Evolutionary conservation across 2,888 invertebrate species (phyloP), one percentile per base, ranked within the genome.

Genomic region (Aelia acuminata): DNA sequence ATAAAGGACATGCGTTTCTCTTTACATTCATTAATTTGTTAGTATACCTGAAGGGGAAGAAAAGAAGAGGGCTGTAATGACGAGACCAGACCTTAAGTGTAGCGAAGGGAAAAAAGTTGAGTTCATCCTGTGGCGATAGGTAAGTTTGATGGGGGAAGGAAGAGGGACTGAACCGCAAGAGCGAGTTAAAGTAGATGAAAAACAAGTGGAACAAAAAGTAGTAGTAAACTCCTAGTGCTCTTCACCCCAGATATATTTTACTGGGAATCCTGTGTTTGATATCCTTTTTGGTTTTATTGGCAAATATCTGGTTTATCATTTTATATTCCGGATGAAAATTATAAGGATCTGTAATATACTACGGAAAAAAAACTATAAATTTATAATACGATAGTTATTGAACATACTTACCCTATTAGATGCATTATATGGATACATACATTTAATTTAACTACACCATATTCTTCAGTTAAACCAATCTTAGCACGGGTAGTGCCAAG

Each of bases 171-270:
- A 80, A 80, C 43, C 80, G 22, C 80, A 80, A 15, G 80, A 47
- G 80, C 43, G 80, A 80, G 80, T 80, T 80, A 80, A 80, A 80
- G 43, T 10, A 80, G 80, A 80, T 43, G 39, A 80, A 80, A 47
- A 47, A 80, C 43, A 70, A 70, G 80, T n/a, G 3, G 39, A 80
- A 80, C 11, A 47, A 80, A n/a, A 47, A 80, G 80, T 80, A 80
- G 43, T 80, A 80, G 80, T 47, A 70, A 4, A 26, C 31, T 31
- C 3, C 10, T 4, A n/a, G 63, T 3, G 15, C 35, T 70, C 63
- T 70, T 7, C 35, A 18, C 0, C 18, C 18, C 35, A 18, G 31
- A 18, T 70, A 35, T 18, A 31, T 70, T 35, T 70, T 70, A 70
- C 63, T 35, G 18, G 7, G 5, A 3, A 18, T 70, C 63, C 35